phyloP scores from a whole-genome alignment of 1,140 invertebrate species.

The Rhyzopertha dominica region DNA sequence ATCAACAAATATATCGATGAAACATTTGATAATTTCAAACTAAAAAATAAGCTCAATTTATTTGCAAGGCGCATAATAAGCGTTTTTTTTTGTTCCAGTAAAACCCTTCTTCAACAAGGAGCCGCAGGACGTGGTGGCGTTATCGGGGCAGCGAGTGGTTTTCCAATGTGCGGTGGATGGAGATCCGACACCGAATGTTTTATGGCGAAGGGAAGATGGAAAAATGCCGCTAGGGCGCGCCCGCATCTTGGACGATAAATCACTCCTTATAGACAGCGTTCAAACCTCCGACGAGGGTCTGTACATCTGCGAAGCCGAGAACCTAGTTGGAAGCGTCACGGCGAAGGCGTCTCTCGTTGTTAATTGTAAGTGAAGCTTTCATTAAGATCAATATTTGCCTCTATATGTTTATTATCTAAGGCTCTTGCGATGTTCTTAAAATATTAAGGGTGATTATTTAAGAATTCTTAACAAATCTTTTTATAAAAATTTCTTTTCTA shows the following conservation, averaged over 20 bases:
- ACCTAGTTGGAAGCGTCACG: slow-evolving; percentile 69
- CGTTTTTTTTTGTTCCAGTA: slow-evolving; percentile 58
- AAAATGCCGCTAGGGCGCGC: slow-evolving; percentile 73
- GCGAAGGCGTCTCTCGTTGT: slow-evolving; percentile 69
- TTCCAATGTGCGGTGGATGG: slow-evolving; percentile 88
- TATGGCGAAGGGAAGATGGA: slow-evolving; percentile 84
- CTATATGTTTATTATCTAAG: too few species aligned
- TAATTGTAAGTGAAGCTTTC: slow-evolving; percentile 61
- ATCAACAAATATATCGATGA: too few species aligned
- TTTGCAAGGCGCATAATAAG: too few species aligned
- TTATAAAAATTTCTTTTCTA: too few species aligned
- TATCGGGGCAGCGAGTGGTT: slow-evolving; percentile 73
- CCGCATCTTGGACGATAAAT: slow-evolving; percentile 69
- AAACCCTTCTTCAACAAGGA: slow-evolving; percentile 83
- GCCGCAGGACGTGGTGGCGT: slow-evolving; percentile 77
- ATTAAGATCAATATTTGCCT: too few species aligned
- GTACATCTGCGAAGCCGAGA: slow-evolving; percentile 77
- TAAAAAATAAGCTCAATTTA: too few species aligned
- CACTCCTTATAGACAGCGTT: slow-evolving; percentile 68
- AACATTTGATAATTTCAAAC: too few species aligned
- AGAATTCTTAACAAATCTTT: too few species aligned
- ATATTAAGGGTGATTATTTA: too few species aligned
- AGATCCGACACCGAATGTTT: slow-evolving; percentile 80
- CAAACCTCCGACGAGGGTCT: slow-evolving; percentile 71
- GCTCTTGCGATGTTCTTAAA: too few species aligned